Evolutionary conservation across 2,888 invertebrate genomes (phyloP), one percentile per base, ranked within the genome.

Genomic region (Tetranychus piercei): DNA sequence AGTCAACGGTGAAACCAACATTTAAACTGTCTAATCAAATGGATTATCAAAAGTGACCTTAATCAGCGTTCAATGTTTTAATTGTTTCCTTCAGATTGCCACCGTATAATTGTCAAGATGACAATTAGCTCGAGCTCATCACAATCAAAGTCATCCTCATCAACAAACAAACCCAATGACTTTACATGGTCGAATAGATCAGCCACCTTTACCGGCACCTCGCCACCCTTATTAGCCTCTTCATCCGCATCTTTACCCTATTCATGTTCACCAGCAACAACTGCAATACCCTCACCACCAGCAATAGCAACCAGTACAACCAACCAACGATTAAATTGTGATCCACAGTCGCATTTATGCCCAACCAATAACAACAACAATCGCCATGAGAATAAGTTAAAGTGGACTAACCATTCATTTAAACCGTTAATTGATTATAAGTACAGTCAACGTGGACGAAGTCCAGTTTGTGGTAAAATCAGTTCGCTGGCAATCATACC

Each of bases 401-500:
- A 55, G 15, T 55, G 55, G 55, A 15, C 55, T 15, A 15, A 9
- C 2, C 55, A 55, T 0, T 55, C 55, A 0, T 55, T 55, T 55
- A 55, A 55, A 15, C 55, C 55, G 15, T 55, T 55, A 55, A 55
- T 55, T 55, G 55, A 55, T 15, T 55, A 55, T 7, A 55, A 55
- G 7, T 55, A 9, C 3, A 55, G 15, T 55, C 55, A 55, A 55
- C 55, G 55, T 55, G 55, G 55, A 55, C 55, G 55, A 15, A 55
- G 55, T 55, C 55, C 55, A 55, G 55, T 55, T 55, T 55, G 15
- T 6, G 55, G 55, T 55, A 55, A 6, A 55, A 9, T 55, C 15
- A 55, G 2, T 15, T 15, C 55, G 7, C 5, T 55, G 55, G 55
- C 55, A 15, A 44, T 74, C 43, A 74, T 76, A 55, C 78, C 77